Evolutionary conservation across 1,140 invertebrate species (phyloP).

Genomic region (Dysdera silvatica): DNA sequence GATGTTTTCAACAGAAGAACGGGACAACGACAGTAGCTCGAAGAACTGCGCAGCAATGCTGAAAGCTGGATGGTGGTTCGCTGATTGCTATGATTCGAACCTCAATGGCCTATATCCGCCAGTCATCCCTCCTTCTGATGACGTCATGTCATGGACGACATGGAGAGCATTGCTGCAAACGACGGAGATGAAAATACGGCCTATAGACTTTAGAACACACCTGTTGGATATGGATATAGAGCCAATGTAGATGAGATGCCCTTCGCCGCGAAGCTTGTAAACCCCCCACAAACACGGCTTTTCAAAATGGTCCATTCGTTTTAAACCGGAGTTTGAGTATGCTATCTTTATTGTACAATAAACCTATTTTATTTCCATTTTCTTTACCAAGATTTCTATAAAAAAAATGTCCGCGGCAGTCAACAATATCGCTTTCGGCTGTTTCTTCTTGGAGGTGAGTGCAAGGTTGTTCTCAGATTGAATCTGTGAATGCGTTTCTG

Average conservation of each 20-base stretch:
- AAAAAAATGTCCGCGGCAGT: no score
- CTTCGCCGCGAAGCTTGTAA: not conserved
- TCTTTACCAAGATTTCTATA: no score
- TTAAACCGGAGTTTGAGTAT: no score
- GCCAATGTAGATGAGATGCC: not conserved
- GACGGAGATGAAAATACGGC: constrained; percentile 37
- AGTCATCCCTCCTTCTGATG: constrained; percentile 33
- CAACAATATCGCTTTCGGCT: no score
- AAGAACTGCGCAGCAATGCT: constrained; percentile 36
- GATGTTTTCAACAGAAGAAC: constrained; percentile 39
- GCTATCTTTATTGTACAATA: no score
- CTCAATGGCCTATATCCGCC: constrained; percentile 42
- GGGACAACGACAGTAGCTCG: constrained; percentile 39
- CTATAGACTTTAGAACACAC: constrained; percentile 8
- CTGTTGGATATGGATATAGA: constrained; percentile 17
- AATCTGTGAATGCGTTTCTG: no score
- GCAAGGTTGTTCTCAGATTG: no score
- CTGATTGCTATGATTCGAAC: constrained; percentile 40
- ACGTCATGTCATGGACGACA: constrained; percentile 40
- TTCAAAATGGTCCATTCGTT: no score
- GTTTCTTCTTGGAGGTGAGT: no score
- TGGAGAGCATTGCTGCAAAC: constrained; percentile 38
- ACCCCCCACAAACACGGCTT: no score
- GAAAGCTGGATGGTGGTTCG: constrained; percentile 45
- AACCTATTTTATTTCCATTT: no score